Evolutionary conservation across 2,888 invertebrate genomes (phyloP).

Genomic region (Amorpha juglandis): DNA sequence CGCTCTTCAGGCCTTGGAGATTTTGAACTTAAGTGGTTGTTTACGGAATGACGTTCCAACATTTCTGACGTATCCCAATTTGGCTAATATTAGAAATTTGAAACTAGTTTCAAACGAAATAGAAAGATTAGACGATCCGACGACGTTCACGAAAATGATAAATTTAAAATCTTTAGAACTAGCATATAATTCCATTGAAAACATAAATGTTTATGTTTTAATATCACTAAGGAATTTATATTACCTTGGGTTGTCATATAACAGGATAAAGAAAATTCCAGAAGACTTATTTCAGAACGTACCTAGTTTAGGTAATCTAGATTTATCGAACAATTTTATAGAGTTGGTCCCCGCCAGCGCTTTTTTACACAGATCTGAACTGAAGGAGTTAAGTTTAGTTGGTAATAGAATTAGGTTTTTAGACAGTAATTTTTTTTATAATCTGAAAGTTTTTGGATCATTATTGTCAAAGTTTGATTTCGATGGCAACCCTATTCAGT

Average conservation of each 20-base stretch:
- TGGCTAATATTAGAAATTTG: constrained; percentile 4
- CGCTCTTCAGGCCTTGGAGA: constrained; percentile 46
- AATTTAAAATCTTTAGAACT: constrained; percentile 19
- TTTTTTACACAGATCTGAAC: constrained; percentile 53
- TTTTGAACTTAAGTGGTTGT: constrained; percentile 53
- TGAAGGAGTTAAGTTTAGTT: constrained; percentile 65
- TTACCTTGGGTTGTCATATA: constrained; percentile 7
- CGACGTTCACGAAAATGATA: constrained; percentile 3
- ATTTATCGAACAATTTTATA: constrained; percentile 64
- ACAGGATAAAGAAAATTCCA: constrained; percentile 37
- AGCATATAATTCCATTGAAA: neutral
- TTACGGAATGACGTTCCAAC: constrained; percentile 30
- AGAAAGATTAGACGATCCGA: neutral
- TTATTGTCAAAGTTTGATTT: constrained; percentile 63
- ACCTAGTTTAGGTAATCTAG: constrained; percentile 53
- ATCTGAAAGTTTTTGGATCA: constrained; percentile 62
- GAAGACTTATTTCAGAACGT: constrained; percentile 59
- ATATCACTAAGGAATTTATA: constrained; percentile 30
- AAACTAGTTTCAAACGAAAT: constrained; percentile 6
- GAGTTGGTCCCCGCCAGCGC: constrained; percentile 59
- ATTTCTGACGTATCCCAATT: neutral
- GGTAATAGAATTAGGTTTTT: constrained; percentile 67
- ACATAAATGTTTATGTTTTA: constrained; percentile 29
- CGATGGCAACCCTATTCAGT: constrained; percentile 76
- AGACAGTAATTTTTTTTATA: constrained; percentile 66